Conservation (phyloP, 1,140 invertebrate genomes). For the Drosophila neocordata region DNA sequence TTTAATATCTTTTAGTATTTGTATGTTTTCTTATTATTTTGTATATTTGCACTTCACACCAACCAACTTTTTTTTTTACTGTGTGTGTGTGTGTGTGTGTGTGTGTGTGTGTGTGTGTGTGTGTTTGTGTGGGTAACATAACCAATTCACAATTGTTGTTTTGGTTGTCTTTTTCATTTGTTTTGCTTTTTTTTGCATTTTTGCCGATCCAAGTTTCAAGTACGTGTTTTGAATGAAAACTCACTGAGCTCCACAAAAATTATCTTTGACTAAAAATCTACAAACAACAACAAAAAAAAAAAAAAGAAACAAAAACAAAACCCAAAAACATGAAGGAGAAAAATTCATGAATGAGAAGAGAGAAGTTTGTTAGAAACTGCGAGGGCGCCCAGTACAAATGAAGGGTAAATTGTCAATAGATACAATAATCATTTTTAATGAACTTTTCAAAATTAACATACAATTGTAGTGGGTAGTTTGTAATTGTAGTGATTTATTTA, state of each 20-base stretch:
- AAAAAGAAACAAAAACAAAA: too few relatives aligned
- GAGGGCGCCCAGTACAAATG: slow-evolving; percentile 13
- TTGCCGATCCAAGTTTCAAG: slow-evolving; percentile 43
- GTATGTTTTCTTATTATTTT: slow-evolving; percentile 9
- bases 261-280: slow-evolving; percentile 68
- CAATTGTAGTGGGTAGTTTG: not conserved
- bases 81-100: slow-evolving; percentile 15
- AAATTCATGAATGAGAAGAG: slow-evolving; percentile 67
- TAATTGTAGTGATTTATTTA: too few relatives aligned
- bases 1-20: not conserved
- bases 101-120: slow-evolving; percentile 40
- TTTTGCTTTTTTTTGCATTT: slow-evolving; percentile 24
- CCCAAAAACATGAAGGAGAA: not conserved
- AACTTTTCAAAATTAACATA: not conserved
- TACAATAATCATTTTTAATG: slow-evolving; percentile 24
- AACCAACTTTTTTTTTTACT: not conserved
- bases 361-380: slow-evolving; percentile 18
- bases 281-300: slow-evolving; percentile 36
- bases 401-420: slow-evolving; percentile 53
- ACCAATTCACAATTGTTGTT: slow-evolving; percentile 31
- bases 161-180: slow-evolving; percentile 28
- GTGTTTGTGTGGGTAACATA: slow-evolving; percentile 16
- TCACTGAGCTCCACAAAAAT: slow-evolving; percentile 45
- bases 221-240: slow-evolving; percentile 76
- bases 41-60: slow-evolving; percentile 2